phyloP scores from a whole-genome alignment of 2,113 vertebrate genomes.

The Anolis carolinensis region DNA sequence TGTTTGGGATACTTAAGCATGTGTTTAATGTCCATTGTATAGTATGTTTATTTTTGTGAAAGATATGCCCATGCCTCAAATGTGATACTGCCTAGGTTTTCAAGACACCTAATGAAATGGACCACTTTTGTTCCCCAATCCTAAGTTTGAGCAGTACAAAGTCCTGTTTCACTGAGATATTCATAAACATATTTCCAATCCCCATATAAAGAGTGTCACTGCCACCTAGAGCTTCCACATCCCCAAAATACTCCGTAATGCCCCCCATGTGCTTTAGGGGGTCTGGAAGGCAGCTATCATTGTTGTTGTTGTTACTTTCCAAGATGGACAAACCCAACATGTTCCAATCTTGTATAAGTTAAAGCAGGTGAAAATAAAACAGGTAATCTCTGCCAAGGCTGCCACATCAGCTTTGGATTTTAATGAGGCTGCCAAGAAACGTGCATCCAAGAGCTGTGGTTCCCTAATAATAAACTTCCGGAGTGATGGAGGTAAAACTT shows the following conservation, averaged over 20 bases:
- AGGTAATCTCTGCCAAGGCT: not conserved
- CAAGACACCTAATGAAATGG: not conserved
- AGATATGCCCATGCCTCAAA: not conserved
- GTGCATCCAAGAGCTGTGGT: too few relatives aligned
- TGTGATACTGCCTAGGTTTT: not conserved
- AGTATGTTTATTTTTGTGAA: not conserved
- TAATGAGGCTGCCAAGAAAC: too few relatives aligned
- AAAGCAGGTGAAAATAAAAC: not conserved
- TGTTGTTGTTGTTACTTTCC: too few relatives aligned
- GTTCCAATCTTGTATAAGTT: not conserved
- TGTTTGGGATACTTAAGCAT: not conserved
- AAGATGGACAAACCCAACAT: not conserved
- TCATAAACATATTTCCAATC: not conserved
- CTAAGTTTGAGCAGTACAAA: not conserved
- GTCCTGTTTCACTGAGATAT: not conserved
- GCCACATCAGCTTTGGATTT: not conserved
- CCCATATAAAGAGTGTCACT: not conserved
- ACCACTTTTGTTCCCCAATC: not conserved
- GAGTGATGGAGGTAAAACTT: not conserved
- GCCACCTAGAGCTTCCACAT: too few relatives aligned
- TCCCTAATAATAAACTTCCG: not conserved
- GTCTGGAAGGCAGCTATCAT: too few relatives aligned
- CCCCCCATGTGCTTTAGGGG: too few relatives aligned
- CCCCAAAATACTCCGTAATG: too few relatives aligned
- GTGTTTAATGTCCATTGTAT: not conserved